phyloP scores from a whole-genome alignment of 2,113 vertebrate species.

The Suncus etruscus region DNA sequence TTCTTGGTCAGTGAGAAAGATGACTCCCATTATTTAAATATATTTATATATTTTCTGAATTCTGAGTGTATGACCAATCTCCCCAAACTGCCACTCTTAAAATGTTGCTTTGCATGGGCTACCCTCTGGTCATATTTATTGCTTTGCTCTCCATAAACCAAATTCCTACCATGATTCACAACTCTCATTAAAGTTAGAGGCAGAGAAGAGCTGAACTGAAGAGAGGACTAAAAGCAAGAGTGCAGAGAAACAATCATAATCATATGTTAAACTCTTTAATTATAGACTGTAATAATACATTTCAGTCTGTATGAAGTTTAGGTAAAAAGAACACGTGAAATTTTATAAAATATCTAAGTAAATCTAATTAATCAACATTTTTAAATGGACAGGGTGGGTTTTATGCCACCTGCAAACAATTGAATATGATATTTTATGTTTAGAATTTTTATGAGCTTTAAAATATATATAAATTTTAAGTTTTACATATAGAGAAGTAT shows the following conservation, averaged over 20 bases:
- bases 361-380: constrained; percentile 33
- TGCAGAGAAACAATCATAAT: not conserved
- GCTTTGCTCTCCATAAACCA: not conserved
- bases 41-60: constrained; percentile 38
- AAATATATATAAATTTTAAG: not conserved
- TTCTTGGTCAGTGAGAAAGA: not conserved
- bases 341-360: constrained; percentile 16
- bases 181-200: not conserved
- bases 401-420: not conserved
- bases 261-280: not conserved
- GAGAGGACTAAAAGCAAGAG: not conserved
- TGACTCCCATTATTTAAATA: constrained; percentile 17
- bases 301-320: not conserved
- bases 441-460: constrained; percentile 26
- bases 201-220: not conserved
- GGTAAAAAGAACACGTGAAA: not conserved
- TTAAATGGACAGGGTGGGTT: not conserved
- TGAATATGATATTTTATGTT: not conserved
- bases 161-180: not conserved
- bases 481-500: constrained; percentile 37
- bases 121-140: not conserved
- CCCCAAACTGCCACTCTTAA: not conserved
- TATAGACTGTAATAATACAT: not conserved
- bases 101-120: not conserved
- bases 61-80: not conserved